Percentiles rank a stretch among this genome's conserved stretches.
These are phyloP conservation scores for Phaenicophaeus curvirostris DNA, from an alignment of 2,797 vertebrate genomes.

Conservation along the genomic window DNA sequence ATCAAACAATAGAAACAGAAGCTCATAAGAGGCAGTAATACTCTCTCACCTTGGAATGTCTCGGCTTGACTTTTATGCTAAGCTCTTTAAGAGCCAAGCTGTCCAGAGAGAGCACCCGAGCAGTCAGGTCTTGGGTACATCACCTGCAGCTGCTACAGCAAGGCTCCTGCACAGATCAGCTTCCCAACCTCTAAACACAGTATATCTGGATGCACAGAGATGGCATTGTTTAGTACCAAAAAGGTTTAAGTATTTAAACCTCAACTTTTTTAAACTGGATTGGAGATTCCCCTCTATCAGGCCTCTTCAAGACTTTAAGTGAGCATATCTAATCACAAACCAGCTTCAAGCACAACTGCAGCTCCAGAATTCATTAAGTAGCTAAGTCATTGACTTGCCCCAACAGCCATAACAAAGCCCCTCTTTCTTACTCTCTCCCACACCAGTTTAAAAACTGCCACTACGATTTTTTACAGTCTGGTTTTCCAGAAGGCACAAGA, in stretches of 20 bases:
- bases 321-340: not conserved
- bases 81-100: not conserved
- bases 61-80: not conserved
- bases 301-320: not conserved
- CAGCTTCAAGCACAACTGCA: not conserved
- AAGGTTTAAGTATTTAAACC: not conserved
- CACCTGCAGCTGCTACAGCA: not conserved
- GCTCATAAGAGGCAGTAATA: not conserved
- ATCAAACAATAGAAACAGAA: not conserved
- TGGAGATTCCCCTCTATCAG: not conserved
- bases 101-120: not conserved
- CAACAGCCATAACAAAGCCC: not conserved
- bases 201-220: not conserved
- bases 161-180: not conserved
- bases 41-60: not conserved
- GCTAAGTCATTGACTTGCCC: not conserved
- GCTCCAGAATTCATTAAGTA: not conserved
- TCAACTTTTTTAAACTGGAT: not conserved
- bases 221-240: not conserved
- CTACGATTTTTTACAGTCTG: not conserved
- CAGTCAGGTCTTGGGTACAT: not conserved
- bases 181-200: not conserved
- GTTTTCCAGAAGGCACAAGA: not conserved
- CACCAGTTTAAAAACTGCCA: not conserved
- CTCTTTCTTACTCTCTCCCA: not conserved